phyloP scores from a whole-genome alignment of 1,140 invertebrate genomes.

The Himalopsyche phryganea region DNA sequence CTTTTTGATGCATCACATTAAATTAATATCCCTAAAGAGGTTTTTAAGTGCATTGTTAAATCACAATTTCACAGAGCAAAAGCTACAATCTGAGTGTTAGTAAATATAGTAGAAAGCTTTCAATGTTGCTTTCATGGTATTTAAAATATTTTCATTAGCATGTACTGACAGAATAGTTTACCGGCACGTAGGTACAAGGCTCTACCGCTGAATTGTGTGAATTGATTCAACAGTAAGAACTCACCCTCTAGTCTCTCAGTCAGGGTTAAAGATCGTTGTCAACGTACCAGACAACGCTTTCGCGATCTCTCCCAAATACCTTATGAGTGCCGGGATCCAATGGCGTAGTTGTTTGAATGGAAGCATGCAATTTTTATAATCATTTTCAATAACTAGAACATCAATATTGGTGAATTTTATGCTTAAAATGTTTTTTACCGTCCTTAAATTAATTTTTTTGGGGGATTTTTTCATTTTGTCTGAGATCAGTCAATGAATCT shows the following conservation, averaged over 20 bases:
- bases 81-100: not conserved
- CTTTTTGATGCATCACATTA: not conserved
- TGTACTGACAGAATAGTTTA: too few species aligned
- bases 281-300: conserved; percentile 16
- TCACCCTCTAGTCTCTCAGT: conserved; percentile 4
- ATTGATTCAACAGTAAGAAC: conserved; percentile 30
- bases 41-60: conserved; percentile 2
- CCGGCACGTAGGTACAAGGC: conserved; percentile 9
- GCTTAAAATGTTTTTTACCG: too few species aligned
- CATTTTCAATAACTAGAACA: too few species aligned
- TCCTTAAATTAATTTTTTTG: too few species aligned
- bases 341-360: too few species aligned
- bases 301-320: not conserved
- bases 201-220: conserved; percentile 28
- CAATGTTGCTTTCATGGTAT: conserved; percentile 2
- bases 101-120: too few species aligned
- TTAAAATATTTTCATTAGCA: conserved; percentile 27
- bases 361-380: too few species aligned
- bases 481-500: too few species aligned
- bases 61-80: not conserved
- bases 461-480: too few species aligned
- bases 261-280: conserved; percentile 31
- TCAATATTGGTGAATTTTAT: too few species aligned
- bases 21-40: not conserved
- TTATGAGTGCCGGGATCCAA: too few species aligned